Evolutionary conservation across 2,113 vertebrate genomes (phyloP), one percentile per base, ranked within the genome.

Genomic region (Poeciliopsis prolifica): DNA sequence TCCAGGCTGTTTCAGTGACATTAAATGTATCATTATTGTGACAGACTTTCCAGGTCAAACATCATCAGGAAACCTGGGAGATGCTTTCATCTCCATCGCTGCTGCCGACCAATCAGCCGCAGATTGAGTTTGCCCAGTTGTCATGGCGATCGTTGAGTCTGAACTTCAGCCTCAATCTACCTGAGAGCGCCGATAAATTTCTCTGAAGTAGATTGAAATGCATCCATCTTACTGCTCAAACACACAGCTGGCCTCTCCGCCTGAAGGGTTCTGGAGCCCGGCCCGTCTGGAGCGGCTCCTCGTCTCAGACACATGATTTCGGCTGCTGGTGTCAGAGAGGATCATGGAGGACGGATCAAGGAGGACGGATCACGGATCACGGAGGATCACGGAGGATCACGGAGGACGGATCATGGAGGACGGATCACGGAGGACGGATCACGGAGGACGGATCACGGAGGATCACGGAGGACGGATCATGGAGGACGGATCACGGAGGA

Each of bases 101-200:
- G 19, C 40, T 30, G 26, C 24, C 62, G 76, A 67, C 70, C 70
- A 40, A 40, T 72, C 1, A 3, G n/a, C 0, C 1, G 29, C 29
- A 68, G 40, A 79, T n/a, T 37, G 70, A 37, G 29, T 68, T 72
- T 63, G 37, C 77, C 51, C 58, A 4, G 54, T 78, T 62, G 77
- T 72, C 77, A 78, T 72, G 54, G 70, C 67, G 70, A 79, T 72
- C 30, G 14, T 19, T 31, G n/a, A 28, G 31, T 1, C 68, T 63
- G 37, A 65, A 31, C 22, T 44, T 35, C n/a, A 10, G 24, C 42
- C 35, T 68, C 65, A 68, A 33, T 40, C 44, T 54, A 69, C 22
- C 67, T 28, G 29, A 69, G 44, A 10, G 48, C 7, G 28, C 58
- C 17, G 48, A 8, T 40, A 51, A 51, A 31, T 66, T 14, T 48